Evolutionary conservation across 2,888 invertebrate genomes (phyloP).

Genomic region (Chrysolina americana): DNA sequence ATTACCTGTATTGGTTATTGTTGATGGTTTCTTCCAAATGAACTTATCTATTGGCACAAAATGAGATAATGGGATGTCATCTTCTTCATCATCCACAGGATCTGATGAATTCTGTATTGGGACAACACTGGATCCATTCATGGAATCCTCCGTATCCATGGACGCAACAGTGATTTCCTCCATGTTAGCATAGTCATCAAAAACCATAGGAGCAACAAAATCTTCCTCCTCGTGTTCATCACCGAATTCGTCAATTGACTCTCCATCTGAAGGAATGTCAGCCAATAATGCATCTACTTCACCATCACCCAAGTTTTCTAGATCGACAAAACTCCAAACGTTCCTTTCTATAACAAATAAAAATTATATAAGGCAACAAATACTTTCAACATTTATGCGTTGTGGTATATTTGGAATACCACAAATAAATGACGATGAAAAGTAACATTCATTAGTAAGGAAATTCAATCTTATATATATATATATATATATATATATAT

Average conservation of each 20-base stretch:
- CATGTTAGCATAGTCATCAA: neutral
- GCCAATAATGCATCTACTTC: slow-evolving; percentile 14
- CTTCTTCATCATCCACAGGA: slow-evolving; percentile 3
- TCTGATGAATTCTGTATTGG: slow-evolving; percentile 1
- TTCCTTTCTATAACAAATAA: slow-evolving; percentile 16
- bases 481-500: too few relatives aligned
- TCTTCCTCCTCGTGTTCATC: slow-evolving; percentile 8
- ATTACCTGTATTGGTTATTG: neutral
- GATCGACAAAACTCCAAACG: slow-evolving; percentile 3
- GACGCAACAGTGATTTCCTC: slow-evolving; percentile 1
- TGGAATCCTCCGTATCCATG: neutral
- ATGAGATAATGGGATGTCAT: slow-evolving; percentile 6
- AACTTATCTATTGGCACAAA: slow-evolving; percentile 1
- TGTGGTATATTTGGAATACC: slow-evolving; percentile 4
- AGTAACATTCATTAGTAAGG: neutral
- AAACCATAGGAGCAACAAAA: neutral
- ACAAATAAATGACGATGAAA: neutral
- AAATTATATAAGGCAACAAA: neutral
- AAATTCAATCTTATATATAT: neutral
- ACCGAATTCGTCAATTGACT: neutral
- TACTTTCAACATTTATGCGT: neutral
- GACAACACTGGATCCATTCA: neutral
- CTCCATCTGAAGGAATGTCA: slow-evolving; percentile 15
- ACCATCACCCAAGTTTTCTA: neutral
- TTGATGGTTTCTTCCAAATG: neutral